Evolutionary conservation across 2,888 invertebrate species (phyloP).

Genomic region (Erebia palarica): DNA sequence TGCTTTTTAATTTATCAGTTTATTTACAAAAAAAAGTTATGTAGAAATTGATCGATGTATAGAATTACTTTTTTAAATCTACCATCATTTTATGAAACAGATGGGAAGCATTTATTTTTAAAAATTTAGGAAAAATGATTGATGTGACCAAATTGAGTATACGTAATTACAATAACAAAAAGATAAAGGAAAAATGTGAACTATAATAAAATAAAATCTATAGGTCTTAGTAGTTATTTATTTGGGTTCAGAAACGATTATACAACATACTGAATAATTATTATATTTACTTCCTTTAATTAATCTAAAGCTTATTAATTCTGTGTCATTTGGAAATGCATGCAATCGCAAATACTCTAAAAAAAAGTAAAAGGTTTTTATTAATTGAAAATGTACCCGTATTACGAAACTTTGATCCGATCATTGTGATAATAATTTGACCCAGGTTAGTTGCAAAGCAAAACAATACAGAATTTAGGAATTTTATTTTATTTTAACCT

Average conservation of each 20-base stretch:
- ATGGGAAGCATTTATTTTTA: neutral
- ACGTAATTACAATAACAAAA: conserved; percentile 2
- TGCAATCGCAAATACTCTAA: conserved; percentile 53
- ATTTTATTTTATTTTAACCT: no score
- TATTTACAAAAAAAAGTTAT: no score
- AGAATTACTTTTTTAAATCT: no score
- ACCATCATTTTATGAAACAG: conserved; percentile 39
- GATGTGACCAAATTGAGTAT: conserved; percentile 4
- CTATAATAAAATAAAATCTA: neutral
- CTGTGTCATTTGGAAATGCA: conserved; percentile 40
- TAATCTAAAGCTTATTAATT: neutral
- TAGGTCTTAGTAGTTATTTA: neutral
- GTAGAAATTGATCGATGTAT: no score
- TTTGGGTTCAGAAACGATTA: conserved; percentile 30
- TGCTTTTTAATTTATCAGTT: no score
- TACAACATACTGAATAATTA: conserved; percentile 18
- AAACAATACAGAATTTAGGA: no score
- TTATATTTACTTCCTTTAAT: neutral
- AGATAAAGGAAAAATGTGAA: neutral
- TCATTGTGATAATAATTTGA: neutral
- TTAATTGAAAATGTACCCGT: neutral
- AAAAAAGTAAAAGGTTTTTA: conserved; percentile 16
- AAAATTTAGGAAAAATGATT: neutral
- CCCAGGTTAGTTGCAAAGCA: no score
- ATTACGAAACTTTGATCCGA: conserved; percentile 2